phyloP scores from a whole-genome alignment of 2,113 vertebrate genomes.

The Prolemur simus region DNA sequence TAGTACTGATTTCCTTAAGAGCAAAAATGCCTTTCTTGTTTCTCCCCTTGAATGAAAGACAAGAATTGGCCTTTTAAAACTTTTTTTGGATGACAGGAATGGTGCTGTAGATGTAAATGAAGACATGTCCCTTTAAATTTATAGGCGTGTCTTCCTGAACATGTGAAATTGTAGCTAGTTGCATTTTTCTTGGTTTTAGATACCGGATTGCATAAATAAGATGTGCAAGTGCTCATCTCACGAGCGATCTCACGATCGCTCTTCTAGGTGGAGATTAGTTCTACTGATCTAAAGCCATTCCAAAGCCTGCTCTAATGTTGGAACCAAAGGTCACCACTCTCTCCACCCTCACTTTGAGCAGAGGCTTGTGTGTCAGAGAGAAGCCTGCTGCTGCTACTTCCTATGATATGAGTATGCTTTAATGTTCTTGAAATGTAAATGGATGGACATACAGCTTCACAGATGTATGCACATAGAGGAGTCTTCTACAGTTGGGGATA shows the following conservation, averaged over 20 bases:
- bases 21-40: not conserved
- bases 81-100: not conserved
- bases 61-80: not conserved
- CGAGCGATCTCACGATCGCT: not conserved
- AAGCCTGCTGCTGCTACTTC: not conserved
- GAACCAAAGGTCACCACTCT: not conserved
- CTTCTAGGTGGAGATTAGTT: not conserved
- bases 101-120: not conserved
- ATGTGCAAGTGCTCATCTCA: too few relatives aligned
- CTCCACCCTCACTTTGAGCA: not conserved
- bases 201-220: not conserved
- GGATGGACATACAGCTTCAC: not conserved
- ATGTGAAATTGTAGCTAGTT: not conserved
- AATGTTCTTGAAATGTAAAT: not conserved
- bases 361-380: not conserved
- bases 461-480: not conserved
- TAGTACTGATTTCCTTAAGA: not conserved
- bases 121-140: not conserved
- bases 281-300: not conserved
- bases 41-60: not conserved
- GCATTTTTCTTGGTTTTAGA: not conserved
- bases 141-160: not conserved
- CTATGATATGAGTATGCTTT: not conserved
- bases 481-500: not conserved
- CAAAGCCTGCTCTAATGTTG: not conserved